A percentile compares a stretch with the other conserved stretches of the same genome.
These are phyloP conservation scores for Liparis tanakae DNA, from an alignment of 2,797 vertebrate species.

Conservation along the genomic window DNA sequence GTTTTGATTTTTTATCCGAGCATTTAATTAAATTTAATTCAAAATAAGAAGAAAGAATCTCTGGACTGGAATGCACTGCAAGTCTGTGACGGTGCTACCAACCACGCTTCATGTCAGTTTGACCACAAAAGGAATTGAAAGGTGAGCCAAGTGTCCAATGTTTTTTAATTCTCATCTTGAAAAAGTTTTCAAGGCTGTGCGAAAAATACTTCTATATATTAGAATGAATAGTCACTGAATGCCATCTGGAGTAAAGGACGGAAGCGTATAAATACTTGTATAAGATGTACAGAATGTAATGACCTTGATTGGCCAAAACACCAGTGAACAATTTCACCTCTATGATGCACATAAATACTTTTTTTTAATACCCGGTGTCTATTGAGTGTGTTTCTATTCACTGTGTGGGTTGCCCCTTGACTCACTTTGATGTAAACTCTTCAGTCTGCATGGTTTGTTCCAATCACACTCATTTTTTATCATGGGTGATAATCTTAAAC, in stretches of 20 bases:
- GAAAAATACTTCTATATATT: conserved; percentile 16
- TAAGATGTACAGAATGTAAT: conserved; percentile 3
- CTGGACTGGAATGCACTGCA: conserved; percentile 7
- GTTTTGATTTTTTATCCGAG: neutral
- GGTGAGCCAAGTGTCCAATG: conserved; percentile 13
- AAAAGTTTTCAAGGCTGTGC: conserved; percentile 17
- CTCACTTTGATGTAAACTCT: neutral
- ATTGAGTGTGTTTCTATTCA: neutral
- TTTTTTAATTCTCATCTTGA: conserved; percentile 34
- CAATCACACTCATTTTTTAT: neutral
- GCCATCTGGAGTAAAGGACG: conserved; percentile 4
- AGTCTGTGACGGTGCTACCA: neutral
- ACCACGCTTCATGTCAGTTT: conserved; percentile 20
- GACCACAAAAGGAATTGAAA: conserved; percentile 32
- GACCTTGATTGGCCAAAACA: conserved; percentile 15
- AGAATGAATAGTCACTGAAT: conserved; percentile 11
- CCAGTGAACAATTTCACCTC: conserved; percentile 19
- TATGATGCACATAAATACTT: neutral
- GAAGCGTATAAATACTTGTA: conserved; percentile 2
- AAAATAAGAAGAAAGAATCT: neutral
- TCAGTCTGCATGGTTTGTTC: neutral
- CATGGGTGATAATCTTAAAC: neutral
- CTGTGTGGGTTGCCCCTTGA: conserved; percentile 17
- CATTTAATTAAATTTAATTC: neutral
- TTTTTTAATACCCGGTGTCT: neutral